Evolutionary conservation across 1,140 invertebrate genomes (phyloP), one percentile per base, ranked within the genome.

Genomic region (Halyomorpha halys): DNA sequence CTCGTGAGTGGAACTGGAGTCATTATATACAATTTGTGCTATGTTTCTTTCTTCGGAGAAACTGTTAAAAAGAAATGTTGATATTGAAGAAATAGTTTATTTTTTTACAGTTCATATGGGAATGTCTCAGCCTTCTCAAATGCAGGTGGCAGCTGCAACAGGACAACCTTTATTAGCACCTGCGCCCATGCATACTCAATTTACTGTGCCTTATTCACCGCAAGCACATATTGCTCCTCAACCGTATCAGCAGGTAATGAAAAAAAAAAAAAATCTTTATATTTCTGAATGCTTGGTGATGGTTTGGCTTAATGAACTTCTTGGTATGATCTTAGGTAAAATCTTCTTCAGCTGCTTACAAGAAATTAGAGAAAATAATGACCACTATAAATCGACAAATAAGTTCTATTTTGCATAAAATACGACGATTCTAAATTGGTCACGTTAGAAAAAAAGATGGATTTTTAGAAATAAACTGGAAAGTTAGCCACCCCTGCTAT

Each of bases 91-190:
- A 39, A n/a, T 39, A 9, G 13, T 39, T 39, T 2, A 11, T 39
- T 11, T 39, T n/a, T 73, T 76, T 56, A n/a, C 71, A 84, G 83
- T 82, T 68, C 79, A 79, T 34, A 79, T 86, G 74, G 76, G 78
- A 73, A 77, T 76, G 68, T 78, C 78, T 73, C 80, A 81, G 69
- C 53, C 68, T 30, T 82, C 81, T 21, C 84, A 85, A 70, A 85
- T 88, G 79, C 86, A 87, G 71, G 86, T 87, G 14, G 79, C 84
- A 39, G 73, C 76, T 59, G 89, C 87, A 49, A 91, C 89, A 44
- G 90, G 90, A 1, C 89, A 90, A 72, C 90, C 90, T 6, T 76
- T 94, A 60, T 75, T 92, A 68, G 85, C 89, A 39, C 82, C 88
- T 14, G 85, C 83, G 6, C 86, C 76, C 11, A 73, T 78, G 61